These are phyloP conservation scores for Zaprionus obscuricornis DNA, from an alignment of 2,888 invertebrate species.

Conservation along the genomic window DNA sequence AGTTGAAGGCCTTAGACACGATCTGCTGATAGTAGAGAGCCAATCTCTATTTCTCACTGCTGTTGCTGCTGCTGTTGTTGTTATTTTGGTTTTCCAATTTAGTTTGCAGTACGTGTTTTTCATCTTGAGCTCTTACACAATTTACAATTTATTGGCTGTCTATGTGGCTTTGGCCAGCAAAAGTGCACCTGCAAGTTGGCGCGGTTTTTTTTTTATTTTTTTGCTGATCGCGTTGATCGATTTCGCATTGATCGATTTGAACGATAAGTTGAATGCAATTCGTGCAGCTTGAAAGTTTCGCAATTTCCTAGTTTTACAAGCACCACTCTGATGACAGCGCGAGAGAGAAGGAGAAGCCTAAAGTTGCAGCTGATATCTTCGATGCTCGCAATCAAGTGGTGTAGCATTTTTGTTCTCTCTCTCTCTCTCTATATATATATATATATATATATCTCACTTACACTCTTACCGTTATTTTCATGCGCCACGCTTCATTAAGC, in stretches of 20 bases:
- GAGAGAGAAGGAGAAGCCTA: constrained; percentile 1
- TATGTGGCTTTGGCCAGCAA: too few species aligned
- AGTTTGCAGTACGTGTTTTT: constrained; percentile 25
- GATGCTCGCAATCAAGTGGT: too few species aligned
- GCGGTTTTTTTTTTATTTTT: constrained; percentile 1
- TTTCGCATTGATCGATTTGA: constrained; percentile 41
- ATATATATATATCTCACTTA: too few species aligned
- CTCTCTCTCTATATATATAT: too few species aligned
- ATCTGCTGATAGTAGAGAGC: constrained; percentile 22
- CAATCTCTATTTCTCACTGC: constrained; percentile 5
- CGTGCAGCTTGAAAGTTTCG: constrained; percentile 43
- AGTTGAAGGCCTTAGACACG: constrained; percentile 50
- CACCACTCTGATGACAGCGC: background rate
- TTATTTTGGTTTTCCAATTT: constrained; percentile 26
- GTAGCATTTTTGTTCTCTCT: constrained; percentile 25
- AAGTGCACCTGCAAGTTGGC: too few species aligned
- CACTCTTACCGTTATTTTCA: constrained; percentile 61
- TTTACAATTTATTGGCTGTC: too few species aligned
- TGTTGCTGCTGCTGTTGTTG: too few species aligned
- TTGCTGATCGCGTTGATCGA: constrained; percentile 18
- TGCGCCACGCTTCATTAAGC: constrained; percentile 68
- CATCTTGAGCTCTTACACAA: background rate
- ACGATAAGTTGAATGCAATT: constrained; percentile 28
- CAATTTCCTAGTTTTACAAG: constrained; percentile 21
- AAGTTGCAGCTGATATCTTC: constrained; percentile 32